A percentile compares a stretch with the other conserved stretches of the same genome.
phyloP scores from a whole-genome alignment of 2,797 vertebrate genomes.

The Austrolebias charrua region DNA sequence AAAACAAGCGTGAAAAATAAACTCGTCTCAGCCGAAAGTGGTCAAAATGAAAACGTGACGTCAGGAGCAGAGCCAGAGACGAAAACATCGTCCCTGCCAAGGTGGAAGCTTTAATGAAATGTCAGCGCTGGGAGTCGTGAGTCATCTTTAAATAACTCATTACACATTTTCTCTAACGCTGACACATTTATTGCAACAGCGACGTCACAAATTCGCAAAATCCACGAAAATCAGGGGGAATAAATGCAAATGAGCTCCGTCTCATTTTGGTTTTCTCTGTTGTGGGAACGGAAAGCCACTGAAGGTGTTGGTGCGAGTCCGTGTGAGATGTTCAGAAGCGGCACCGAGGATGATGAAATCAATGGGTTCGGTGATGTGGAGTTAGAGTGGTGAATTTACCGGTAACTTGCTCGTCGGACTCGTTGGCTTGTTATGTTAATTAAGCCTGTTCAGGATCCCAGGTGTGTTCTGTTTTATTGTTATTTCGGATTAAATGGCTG shows the following conservation, averaged over 20 bases:
- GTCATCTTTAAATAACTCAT: constrained; percentile 32
- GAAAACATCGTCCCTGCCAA: constrained; percentile 33
- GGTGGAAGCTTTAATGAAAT: constrained; percentile 26
- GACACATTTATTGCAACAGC: neutral
- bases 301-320: neutral
- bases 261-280: too few species aligned
- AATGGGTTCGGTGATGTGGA: too few species aligned
- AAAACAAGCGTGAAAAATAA: too few species aligned
- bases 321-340: too few species aligned
- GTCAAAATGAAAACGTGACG: neutral
- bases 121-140: constrained; percentile 30
- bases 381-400: too few species aligned
- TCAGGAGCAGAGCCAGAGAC: neutral
- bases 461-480: too few species aligned
- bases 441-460: too few species aligned
- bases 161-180: constrained; percentile 1
- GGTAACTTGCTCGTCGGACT: too few species aligned
- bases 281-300: neutral
- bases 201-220: constrained; percentile 28
- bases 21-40: too few species aligned
- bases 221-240: constrained; percentile 51
- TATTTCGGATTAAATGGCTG: too few species aligned
- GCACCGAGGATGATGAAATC: too few species aligned
- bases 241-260: neutral
- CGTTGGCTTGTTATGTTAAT: too few species aligned